Evolutionary conservation across 2,797 vertebrate species (phyloP), one percentile per base, ranked within the genome.

Genomic region (Protonibea diacanthus): DNA sequence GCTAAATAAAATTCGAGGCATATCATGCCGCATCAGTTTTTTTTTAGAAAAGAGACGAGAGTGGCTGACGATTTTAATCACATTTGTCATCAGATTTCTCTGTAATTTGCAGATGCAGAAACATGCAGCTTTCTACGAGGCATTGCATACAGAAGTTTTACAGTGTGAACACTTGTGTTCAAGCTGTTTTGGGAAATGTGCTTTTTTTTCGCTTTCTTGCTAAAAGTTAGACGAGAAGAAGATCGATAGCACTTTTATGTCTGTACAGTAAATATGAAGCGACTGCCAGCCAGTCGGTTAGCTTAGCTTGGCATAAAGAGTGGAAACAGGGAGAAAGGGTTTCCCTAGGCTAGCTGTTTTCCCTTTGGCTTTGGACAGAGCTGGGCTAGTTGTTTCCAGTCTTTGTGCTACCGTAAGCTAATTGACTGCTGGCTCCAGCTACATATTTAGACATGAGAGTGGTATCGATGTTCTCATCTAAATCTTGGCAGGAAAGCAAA

Each of bases 1-100:
- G 49, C 38, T 80, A 5, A 62, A 64, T 69, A 62, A 66, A 67
- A 75, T 67, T 14, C 49, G 52, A 73, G 56, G 71, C 61, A 10
- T 68, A 29, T 45, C 14, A 8, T 44, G 48, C 42, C 1, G 44
- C 48, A 17, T 68, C 2, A 9, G 68, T 33, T 33, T 33, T 33
- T 25, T 23, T 59, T 60, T 9, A 66, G 33, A 38, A 64, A 52
- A 6, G 18, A 72, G 60, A 62, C 40, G 1, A 45, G 44, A 52
- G 75, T 62, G 59, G 70, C 63, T 77, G 61, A 74, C 47, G 52
- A 66, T 29, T 68, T 60, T 9, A 18, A 67, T 63, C 45, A 2
- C 48, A 40, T 71, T 56, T 42, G 60, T 76, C 29, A 25, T 55
- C 58, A 48, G 40, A 48, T 76, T 64, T 72, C 33, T 71, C 64